Evolutionary conservation across 2,113 vertebrate genomes (phyloP).

Genomic region (Lophochroa leadbeateri): DNA sequence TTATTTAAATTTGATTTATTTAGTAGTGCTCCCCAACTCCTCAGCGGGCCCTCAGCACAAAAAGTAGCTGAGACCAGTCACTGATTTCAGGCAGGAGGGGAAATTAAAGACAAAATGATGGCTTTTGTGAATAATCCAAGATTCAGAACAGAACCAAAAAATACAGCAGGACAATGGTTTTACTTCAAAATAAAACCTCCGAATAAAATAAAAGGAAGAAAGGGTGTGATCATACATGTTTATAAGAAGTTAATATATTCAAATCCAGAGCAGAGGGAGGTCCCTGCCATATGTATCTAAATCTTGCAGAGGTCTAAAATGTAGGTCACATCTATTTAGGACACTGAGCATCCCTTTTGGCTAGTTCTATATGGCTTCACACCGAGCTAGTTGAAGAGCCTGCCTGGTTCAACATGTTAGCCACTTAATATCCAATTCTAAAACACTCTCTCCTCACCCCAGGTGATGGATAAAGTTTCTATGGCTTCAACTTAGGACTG

Average conservation of each 20-base stretch:
- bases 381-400: not conserved
- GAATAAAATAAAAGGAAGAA: not conserved
- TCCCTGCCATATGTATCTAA: constrained; percentile 19
- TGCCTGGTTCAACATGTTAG: not conserved
- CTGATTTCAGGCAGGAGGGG: not conserved
- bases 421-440: not conserved
- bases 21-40: not conserved
- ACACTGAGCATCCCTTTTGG: constrained; percentile 41
- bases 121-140: not conserved
- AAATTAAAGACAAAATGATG: not conserved
- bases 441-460: not conserved
- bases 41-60: not conserved
- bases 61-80: not conserved
- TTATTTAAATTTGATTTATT: not conserved
- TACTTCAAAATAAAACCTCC: not conserved
- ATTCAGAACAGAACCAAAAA: not conserved
- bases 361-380: constrained; percentile 34
- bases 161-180: not conserved
- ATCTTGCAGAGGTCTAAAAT: constrained; percentile 56
- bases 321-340: constrained; percentile 64
- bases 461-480: not conserved
- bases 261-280: constrained; percentile 31
- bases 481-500: not conserved
- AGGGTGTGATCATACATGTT: not conserved
- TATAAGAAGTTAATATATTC: not conserved